Percentiles rank a stretch among this genome's conserved stretches.
Conservation (phyloP, 2,888 invertebrate genomes). For the Harpagoxenus sublaevis region DNA sequence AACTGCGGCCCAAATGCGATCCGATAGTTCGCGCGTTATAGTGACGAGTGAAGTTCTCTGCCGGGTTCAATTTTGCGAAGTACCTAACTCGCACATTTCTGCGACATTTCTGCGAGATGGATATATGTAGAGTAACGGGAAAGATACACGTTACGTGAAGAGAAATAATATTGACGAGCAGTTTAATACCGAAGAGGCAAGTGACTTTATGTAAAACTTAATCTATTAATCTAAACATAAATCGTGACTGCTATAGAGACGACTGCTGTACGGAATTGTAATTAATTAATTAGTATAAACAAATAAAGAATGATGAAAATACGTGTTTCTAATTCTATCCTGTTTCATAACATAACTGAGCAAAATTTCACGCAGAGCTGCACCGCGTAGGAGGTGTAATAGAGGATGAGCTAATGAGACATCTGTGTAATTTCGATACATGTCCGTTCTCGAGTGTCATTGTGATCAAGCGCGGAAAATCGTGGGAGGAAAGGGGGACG, state of each 20-base stretch:
- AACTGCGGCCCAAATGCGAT: constrained; percentile 23
- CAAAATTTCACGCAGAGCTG: background rate
- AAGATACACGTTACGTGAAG: background rate
- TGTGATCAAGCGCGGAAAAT: constrained; percentile 17
- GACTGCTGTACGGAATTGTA: background rate
- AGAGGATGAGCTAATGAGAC: constrained; percentile 18
- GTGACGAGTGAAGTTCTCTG: background rate
- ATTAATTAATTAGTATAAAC: background rate
- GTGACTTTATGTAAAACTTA: background rate
- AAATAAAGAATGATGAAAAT: background rate
- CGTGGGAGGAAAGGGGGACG: background rate
- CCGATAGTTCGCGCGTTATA: background rate
- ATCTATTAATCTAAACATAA: background rate
- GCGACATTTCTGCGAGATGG: background rate
- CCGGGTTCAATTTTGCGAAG: constrained; percentile 28
- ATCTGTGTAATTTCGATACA: constrained; percentile 35
- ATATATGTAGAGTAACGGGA: background rate
- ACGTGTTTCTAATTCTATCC: background rate
- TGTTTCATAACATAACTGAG: background rate
- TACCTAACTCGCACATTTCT: background rate
- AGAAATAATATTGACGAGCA: constrained; percentile 6
- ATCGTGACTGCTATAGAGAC: background rate
- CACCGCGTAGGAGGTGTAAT: background rate
- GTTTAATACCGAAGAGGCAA: background rate
- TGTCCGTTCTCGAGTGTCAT: background rate